These are phyloP conservation scores for Neopelma chrysocephalum DNA, from an alignment of 2,797 vertebrate genomes.

Conservation along the genomic window DNA sequence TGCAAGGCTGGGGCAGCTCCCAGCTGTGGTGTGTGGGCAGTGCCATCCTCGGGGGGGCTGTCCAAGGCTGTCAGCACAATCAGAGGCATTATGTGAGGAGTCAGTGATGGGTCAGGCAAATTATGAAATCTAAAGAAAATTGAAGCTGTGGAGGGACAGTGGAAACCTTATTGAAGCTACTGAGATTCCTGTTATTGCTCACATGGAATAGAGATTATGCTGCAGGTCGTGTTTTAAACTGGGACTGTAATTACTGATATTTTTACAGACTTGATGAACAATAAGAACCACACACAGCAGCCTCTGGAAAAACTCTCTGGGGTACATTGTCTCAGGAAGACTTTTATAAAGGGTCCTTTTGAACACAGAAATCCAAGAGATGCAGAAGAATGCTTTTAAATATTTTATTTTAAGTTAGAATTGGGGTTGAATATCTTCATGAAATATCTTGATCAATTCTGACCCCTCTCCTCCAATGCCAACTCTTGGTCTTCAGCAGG, in stretches of 20 bases:
- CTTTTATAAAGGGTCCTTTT: neutral
- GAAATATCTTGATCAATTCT: neutral
- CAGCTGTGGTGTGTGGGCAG: neutral
- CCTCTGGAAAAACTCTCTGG: neutral
- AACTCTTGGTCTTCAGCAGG: neutral
- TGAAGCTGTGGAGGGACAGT: neutral
- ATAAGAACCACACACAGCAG: neutral
- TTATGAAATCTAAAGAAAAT: neutral
- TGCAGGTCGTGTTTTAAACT: neutral
- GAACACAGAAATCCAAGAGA: neutral
- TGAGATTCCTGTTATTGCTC: neutral
- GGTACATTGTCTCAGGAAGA: neutral
- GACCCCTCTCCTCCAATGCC: fast-evolving
- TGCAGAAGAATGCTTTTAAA: neutral
- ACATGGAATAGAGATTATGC: neutral
- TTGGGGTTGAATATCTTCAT: neutral
- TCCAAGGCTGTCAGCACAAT: neutral
- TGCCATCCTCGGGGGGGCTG: neutral
- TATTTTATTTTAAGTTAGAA: neutral
- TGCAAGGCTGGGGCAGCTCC: neutral
- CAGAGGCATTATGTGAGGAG: neutral
- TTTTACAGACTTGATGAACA: neutral
- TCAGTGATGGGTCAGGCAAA: neutral
- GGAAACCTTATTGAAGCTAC: neutral
- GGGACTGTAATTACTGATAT: neutral